phyloP scores from a whole-genome alignment of 1,140 invertebrate species.

The Sinonovacula constricta region DNA sequence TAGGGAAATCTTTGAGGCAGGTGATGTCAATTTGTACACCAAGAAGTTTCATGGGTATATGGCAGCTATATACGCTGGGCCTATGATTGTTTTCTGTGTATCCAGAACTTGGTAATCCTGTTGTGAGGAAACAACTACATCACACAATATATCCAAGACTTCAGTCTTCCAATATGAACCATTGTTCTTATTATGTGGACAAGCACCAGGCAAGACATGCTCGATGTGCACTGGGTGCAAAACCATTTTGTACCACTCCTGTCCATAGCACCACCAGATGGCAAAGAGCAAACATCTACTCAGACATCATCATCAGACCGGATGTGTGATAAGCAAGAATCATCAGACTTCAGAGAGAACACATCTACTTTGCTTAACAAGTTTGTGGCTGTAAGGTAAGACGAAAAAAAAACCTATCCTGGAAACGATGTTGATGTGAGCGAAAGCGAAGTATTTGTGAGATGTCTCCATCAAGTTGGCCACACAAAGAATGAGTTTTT shows the following conservation, averaged over 20 bases:
- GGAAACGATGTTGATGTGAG: slow-evolving; percentile 5
- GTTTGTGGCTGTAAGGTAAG: slow-evolving; percentile 1
- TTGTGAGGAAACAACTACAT: too few relatives aligned
- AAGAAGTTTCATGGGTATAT: slow-evolving; percentile 11
- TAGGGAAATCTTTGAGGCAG: too few relatives aligned
- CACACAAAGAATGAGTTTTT: slow-evolving; percentile 8
- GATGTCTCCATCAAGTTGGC: too few relatives aligned
- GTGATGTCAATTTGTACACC: too few relatives aligned
- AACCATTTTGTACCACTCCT: too few relatives aligned
- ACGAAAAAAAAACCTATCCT: slow-evolving; percentile 11
- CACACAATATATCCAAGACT: background rate
- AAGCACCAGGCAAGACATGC: slow-evolving; percentile 11
- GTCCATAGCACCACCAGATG: too few relatives aligned
- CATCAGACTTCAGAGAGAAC: background rate
- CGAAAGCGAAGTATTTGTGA: too few relatives aligned
- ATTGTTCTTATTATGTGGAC: slow-evolving; percentile 18
- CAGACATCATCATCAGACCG: too few relatives aligned
- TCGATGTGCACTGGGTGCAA: too few relatives aligned
- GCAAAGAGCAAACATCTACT: too few relatives aligned
- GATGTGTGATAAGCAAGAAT: too few relatives aligned
- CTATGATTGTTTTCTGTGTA: background rate
- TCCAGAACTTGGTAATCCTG: too few relatives aligned
- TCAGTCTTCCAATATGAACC: background rate
- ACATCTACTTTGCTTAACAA: background rate
- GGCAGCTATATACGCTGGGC: slow-evolving; percentile 14